Conservation (phyloP, 2,888 invertebrate species). For the Subacronicta megacephala region DNA sequence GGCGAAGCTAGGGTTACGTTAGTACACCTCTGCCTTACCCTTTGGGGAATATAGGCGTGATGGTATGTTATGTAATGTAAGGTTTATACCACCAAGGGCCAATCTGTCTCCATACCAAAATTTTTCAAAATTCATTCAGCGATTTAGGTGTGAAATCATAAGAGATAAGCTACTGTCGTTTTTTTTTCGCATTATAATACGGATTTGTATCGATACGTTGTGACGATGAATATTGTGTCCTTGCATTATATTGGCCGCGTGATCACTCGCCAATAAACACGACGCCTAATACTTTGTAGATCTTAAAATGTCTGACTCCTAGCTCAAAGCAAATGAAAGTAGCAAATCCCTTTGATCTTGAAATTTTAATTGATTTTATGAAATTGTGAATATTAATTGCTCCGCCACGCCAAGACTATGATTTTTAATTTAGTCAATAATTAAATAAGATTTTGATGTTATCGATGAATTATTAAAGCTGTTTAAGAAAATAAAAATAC, state of each 20-base stretch:
- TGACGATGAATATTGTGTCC: not conserved
- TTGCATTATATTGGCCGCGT: too few relatives aligned
- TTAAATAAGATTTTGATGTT: slow-evolving; percentile 33
- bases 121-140: too few relatives aligned
- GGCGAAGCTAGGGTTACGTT: too few relatives aligned
- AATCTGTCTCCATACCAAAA: too few relatives aligned
- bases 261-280: slow-evolving; percentile 1
- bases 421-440: slow-evolving; percentile 61
- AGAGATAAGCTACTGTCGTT: too few relatives aligned
- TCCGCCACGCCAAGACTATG: slow-evolving; percentile 51
- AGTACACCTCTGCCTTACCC: too few relatives aligned
- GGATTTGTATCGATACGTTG: too few relatives aligned
- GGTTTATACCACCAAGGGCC: too few relatives aligned
- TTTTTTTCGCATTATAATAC: too few relatives aligned
- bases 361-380: slow-evolving; percentile 68
- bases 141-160: too few relatives aligned
- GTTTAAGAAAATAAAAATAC: not conserved
- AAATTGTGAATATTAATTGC: slow-evolving; percentile 63
- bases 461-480: not conserved
- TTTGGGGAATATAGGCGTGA: too few relatives aligned
- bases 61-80: too few relatives aligned
- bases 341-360: slow-evolving; percentile 67
- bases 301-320: slow-evolving; percentile 47
- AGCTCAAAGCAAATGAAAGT: slow-evolving; percentile 63
- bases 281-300: slow-evolving; percentile 4